Evolutionary conservation across 2,888 invertebrate genomes (phyloP), one percentile per base, ranked within the genome.

Genomic region (Neocrepidodera transversa): DNA sequence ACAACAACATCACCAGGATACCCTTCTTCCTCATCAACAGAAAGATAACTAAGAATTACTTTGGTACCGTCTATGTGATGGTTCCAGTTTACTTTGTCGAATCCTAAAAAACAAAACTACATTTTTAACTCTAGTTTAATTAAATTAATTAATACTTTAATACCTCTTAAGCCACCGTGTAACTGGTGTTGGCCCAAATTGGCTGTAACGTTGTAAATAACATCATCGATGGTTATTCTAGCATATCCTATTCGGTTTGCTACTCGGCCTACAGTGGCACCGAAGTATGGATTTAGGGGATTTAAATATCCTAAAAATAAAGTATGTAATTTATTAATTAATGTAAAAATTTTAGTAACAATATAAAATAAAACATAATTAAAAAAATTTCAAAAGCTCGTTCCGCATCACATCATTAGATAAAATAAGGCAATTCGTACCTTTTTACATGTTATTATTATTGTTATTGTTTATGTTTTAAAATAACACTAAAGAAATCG

Each of bases 211-310:
- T 87, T 81, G 74, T 91, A 90, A 47, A 83, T 81, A 49, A 84
- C 80, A 0, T 87, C 90, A 48, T 87, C 85, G 1, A 95, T 80
- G 1, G 76, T 77, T 75, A 95, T 91, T 60, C 83, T 83, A 0
- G 87, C 93, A 17, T 87, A 85, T 0, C 83, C 86, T 60, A 95
- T 88, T 40, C 90, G 83, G 79, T 95, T 96, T 1, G 92, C 93
- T 17, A 92, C 91, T 45, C 96, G 85, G 1, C 97, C 97, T 57
- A 96, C 84, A 0, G 93, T 89, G 0, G 91, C 89, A 3, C 97
- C 97, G 73, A 96, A 92, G 75, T 95, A 95, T 0, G 90, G 90
- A 73, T 92, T 91, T n/a, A 81, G 74, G 0, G 80, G 75, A 65
- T 84, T 82, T 36, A 85, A 81, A 73, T 92, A 92, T 48, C 89